Evolutionary conservation across 1,140 invertebrate species (phyloP).

Genomic region (Cotesia typhae): DNA sequence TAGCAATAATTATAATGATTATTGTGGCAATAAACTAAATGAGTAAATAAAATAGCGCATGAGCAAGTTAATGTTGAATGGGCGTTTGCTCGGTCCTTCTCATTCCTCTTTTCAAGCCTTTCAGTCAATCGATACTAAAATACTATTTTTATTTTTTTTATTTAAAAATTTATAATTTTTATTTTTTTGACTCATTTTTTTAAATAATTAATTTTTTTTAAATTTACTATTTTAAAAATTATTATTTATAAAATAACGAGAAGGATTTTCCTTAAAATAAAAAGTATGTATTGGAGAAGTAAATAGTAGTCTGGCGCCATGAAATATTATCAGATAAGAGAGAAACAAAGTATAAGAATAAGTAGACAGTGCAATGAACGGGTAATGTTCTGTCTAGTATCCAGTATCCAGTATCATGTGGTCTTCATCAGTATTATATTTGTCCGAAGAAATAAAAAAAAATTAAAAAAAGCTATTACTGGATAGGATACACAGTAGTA

Average conservation of each 20-base stretch:
- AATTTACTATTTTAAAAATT: background rate
- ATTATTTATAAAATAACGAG: background rate
- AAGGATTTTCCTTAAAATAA: too few relatives aligned
- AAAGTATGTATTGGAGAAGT: too few relatives aligned
- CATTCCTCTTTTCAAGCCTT: background rate
- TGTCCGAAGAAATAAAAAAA: too few relatives aligned
- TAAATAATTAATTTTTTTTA: too few relatives aligned
- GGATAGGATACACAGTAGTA: background rate
- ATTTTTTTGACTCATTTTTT: too few relatives aligned
- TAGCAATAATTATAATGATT: background rate
- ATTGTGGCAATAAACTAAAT: background rate
- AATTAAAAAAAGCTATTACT: too few relatives aligned
- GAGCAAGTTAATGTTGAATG: conserved; percentile 31
- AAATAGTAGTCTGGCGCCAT: too few relatives aligned
- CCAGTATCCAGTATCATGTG: background rate
- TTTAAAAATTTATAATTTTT: background rate
- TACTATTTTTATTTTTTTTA: conserved; percentile 2
- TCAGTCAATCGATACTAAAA: conserved; percentile 33
- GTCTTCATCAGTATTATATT: background rate
- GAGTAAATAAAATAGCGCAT: conserved; percentile 28
- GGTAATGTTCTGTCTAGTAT: background rate
- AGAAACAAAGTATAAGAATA: too few relatives aligned
- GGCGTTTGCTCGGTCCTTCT: background rate
- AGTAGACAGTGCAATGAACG: conserved; percentile 17
- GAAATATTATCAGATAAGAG: too few relatives aligned